These are phyloP conservation scores for Phenganax marumi DNA, from an alignment of 92 coral and sea anemone genomes.

Conservation along the genomic window DNA sequence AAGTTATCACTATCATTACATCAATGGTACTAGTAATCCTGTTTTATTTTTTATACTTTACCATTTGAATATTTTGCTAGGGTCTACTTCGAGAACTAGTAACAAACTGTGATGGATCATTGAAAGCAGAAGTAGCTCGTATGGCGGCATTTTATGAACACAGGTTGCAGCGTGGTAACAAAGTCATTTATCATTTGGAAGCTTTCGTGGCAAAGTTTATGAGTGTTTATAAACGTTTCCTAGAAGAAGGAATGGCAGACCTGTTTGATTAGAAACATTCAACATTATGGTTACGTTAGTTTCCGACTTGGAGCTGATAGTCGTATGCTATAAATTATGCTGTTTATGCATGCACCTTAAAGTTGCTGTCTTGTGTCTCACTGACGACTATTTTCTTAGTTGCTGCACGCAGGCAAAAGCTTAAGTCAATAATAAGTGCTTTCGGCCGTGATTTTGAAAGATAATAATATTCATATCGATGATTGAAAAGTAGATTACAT, in stretches of 20 bases:
- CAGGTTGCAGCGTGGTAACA: slow-evolving; percentile 88
- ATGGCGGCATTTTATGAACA: slow-evolving; percentile 96
- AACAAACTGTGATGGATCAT: slow-evolving; percentile 92
- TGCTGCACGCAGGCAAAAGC: too few species aligned
- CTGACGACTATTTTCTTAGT: too few species aligned
- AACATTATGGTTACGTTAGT: neutral
- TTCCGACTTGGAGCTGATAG: too few species aligned
- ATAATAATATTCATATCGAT: too few species aligned
- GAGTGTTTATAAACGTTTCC: slow-evolving; percentile 92
- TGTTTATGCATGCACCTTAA: too few species aligned
- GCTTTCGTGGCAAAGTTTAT: slow-evolving; percentile 97
- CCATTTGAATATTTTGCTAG: slow-evolving; percentile 36
- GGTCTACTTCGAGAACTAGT: slow-evolving; percentile 79
- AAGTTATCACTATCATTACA: too few species aligned
- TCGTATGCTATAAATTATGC: too few species aligned
- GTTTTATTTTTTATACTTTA: neutral
- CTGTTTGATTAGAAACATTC: slow-evolving; percentile 48
- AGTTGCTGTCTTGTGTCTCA: too few species aligned
- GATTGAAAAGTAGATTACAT: too few species aligned
- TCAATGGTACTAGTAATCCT: neutral
- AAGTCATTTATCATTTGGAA: slow-evolving; percentile 90
- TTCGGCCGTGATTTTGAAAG: too few species aligned
- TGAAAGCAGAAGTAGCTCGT: slow-evolving; percentile 86
- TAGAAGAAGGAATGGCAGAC: slow-evolving; percentile 98
- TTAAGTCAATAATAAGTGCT: too few species aligned